phyloP scores from a whole-genome alignment of 1,140 invertebrate genomes.

The Drosophila erecta region DNA sequence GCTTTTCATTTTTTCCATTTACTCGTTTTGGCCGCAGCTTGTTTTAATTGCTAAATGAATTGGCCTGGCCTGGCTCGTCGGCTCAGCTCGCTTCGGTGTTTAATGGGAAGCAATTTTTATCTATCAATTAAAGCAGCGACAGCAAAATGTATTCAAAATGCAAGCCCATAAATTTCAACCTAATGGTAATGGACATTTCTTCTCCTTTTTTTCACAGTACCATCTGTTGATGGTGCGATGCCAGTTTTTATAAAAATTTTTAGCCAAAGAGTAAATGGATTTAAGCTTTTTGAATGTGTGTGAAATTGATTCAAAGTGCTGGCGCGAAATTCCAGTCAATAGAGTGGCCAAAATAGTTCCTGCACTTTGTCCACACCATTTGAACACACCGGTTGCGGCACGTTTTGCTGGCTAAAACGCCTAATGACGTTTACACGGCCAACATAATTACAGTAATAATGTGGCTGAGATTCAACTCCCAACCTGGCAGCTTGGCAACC shows the following conservation, averaged over 20 bases:
- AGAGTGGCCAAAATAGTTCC: neutral
- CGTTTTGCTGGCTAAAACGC: constrained; percentile 62
- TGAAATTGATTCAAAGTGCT: constrained; percentile 15
- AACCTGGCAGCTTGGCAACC: constrained; percentile 1
- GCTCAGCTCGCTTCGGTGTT: constrained; percentile 38
- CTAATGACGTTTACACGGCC: constrained; percentile 80
- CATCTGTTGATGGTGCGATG: constrained; percentile 11
- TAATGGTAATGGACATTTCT: constrained; percentile 36
- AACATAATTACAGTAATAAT: constrained; percentile 82
- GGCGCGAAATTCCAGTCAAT: neutral
- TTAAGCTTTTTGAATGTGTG: constrained; percentile 9
- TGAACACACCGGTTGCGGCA: constrained; percentile 36
- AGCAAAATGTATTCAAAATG: constrained; percentile 60
- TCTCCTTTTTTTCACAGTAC: constrained; percentile 6
- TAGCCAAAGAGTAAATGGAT: neutral
- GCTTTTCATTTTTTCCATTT: neutral
- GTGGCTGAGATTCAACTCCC: constrained; percentile 52
- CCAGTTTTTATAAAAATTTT: neutral
- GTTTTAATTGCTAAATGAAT: constrained; percentile 81
- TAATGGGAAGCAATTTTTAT: constrained; percentile 76
- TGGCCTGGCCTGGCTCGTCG: constrained; percentile 23
- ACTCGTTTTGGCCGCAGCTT: constrained; percentile 61
- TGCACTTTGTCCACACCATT: constrained; percentile 38
- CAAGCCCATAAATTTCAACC: constrained; percentile 45
- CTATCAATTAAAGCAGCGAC: constrained; percentile 76